Evolutionary conservation across 2,797 vertebrate species (phyloP).

Genomic region (Pristis pectinata): DNA sequence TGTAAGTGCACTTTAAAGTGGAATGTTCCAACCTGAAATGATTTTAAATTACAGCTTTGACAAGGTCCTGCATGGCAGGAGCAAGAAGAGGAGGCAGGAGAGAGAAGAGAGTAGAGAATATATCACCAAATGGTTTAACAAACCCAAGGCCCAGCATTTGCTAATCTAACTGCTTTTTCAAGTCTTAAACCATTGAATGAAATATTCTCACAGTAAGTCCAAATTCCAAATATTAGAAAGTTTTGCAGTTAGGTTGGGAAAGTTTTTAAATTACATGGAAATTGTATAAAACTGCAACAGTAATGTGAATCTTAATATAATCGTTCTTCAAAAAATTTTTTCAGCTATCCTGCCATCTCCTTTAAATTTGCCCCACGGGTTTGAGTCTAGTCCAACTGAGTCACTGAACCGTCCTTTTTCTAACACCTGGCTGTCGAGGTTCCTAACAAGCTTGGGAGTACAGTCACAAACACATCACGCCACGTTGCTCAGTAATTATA

Average conservation of each 20-base stretch:
- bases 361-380: not conserved
- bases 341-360: not conserved
- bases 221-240: not conserved
- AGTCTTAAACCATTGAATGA: not conserved
- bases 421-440: not conserved
- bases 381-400: not conserved
- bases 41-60: not conserved
- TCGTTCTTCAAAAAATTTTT: not conserved
- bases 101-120: not conserved
- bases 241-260: not conserved
- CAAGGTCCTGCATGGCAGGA: too few relatives aligned
- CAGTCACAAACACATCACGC: conserved; percentile 2
- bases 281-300: not conserved
- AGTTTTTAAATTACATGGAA: not conserved
- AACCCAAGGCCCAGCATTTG: not conserved
- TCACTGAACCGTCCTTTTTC: not conserved
- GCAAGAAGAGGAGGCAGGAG: not conserved
- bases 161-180: not conserved
- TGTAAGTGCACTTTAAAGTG: not conserved
- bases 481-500: not conserved
- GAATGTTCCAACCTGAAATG: not conserved
- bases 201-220: not conserved
- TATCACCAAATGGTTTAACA: not conserved
- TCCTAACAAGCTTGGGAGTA: not conserved
- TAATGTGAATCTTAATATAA: not conserved